Conservation (phyloP, 2,888 invertebrate genomes). For the Sipha maydis region DNA sequence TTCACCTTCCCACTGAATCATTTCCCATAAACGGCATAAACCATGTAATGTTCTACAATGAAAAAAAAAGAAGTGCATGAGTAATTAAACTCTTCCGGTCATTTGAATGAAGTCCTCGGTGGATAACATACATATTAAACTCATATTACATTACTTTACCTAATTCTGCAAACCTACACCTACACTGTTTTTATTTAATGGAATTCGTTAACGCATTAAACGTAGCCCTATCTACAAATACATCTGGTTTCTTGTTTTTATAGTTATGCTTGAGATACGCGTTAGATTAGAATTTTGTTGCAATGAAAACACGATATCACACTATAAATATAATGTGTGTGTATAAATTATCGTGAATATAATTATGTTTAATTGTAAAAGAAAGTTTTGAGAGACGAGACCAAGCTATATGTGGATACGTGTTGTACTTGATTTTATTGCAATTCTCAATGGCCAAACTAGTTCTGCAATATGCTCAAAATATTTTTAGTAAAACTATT, state of each 20-base stretch:
- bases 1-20: too few species aligned
- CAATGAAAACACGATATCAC: not conserved
- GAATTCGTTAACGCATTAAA: not conserved
- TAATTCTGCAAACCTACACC: too few species aligned
- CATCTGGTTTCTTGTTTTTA: not conserved
- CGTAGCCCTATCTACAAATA: not conserved
- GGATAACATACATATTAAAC: too few species aligned
- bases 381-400: not conserved
- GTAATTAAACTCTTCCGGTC: too few species aligned
- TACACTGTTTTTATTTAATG: not conserved
- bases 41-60: too few species aligned
- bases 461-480: not conserved
- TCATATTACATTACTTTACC: too few species aligned
- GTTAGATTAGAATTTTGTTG: not conserved
- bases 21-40: too few species aligned
- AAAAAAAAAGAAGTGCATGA: too few species aligned
- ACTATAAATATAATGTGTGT: not conserved
- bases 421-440: not conserved
- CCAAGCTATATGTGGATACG: not conserved
- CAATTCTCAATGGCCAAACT: not conserved
- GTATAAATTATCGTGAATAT: not conserved
- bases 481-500: not conserved
- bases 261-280: not conserved
- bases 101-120: too few species aligned
- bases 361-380: not conserved